These are phyloP conservation scores for Orchestia grillus DNA, from an alignment of 1,140 invertebrate species.

Conservation along the genomic window DNA sequence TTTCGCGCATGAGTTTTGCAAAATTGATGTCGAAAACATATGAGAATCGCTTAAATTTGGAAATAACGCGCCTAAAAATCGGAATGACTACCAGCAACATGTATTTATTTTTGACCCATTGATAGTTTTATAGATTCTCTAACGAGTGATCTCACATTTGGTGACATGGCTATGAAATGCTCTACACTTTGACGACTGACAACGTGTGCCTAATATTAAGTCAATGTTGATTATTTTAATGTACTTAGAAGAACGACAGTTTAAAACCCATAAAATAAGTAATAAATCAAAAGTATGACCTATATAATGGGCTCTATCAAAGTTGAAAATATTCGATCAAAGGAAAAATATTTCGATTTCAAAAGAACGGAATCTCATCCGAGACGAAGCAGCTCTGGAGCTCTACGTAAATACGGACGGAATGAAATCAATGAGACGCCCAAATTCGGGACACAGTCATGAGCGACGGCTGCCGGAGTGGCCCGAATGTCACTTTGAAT, in stretches of 20 bases:
- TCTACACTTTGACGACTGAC: neutral
- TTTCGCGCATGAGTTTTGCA: too few species aligned
- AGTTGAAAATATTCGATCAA: neutral
- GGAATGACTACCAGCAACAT: neutral
- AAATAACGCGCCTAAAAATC: neutral
- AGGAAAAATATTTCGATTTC: neutral
- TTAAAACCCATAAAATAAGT: neutral
- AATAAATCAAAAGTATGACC: neutral
- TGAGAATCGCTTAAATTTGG: neutral
- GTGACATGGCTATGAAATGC: neutral
- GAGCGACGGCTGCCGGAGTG: neutral
- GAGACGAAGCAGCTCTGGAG: neutral
- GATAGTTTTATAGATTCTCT: neutral
- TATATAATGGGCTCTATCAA: too few species aligned
- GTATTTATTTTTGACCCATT: neutral
- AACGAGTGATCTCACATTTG: neutral
- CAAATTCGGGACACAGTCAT: neutral
- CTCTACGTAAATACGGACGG: neutral
- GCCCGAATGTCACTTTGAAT: slow-evolving; percentile 15
- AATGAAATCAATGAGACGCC: neutral
- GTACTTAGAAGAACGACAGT: neutral
- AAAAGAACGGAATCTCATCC: neutral
- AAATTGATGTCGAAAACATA: neutral
- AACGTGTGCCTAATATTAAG: neutral
- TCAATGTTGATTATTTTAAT: neutral